These are phyloP conservation scores for Sparus aurata DNA, from an alignment of 2,797 vertebrate species.

Conservation along the genomic window DNA sequence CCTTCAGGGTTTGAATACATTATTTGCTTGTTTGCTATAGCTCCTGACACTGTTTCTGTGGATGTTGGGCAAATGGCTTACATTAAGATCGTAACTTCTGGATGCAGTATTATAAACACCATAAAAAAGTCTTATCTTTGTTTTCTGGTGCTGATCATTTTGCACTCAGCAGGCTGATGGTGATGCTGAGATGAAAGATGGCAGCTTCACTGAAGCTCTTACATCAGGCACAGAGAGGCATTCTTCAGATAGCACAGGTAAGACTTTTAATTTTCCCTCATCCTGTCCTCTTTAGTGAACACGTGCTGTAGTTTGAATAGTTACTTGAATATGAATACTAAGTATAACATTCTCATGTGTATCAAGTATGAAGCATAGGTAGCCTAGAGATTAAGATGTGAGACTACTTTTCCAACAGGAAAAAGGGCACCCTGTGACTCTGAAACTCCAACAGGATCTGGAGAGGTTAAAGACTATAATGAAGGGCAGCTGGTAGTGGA, in stretches of 20 bases:
- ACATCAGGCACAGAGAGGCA: slow-evolving; percentile 20
- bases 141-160: not conserved
- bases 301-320: not conserved
- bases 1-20: not conserved
- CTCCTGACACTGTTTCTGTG: not conserved
- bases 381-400: slow-evolving; percentile 29
- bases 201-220: slow-evolving; percentile 66
- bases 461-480: not conserved
- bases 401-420: slow-evolving; percentile 61
- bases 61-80: not conserved
- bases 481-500: slow-evolving; percentile 20
- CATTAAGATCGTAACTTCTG: not conserved
- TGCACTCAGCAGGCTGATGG: slow-evolving; percentile 60
- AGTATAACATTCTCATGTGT: not conserved
- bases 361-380: accelerated
- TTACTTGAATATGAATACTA: not conserved
- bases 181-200: slow-evolving; percentile 65
- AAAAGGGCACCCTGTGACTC: slow-evolving; percentile 21
- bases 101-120: not conserved
- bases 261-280: slow-evolving; percentile 4
- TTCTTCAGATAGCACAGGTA: slow-evolving; percentile 51
- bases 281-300: not conserved
- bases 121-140: not conserved
- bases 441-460: slow-evolving; percentile 24
- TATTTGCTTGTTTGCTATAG: not conserved